phyloP scores from a whole-genome alignment of 2,888 invertebrate genomes.

The Ichneumon xanthorius region DNA sequence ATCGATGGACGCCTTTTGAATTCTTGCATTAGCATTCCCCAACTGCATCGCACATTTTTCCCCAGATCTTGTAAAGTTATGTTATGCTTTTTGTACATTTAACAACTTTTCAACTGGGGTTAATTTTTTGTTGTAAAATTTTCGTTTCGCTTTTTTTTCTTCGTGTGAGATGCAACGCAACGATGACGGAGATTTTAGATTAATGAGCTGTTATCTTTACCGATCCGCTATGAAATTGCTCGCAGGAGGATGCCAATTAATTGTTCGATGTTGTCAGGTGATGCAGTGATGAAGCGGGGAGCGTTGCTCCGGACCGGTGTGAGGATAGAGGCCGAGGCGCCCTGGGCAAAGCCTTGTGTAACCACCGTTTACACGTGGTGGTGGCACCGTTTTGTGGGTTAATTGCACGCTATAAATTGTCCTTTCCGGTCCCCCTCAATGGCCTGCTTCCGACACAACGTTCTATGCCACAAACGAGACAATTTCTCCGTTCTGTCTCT shows the following conservation, averaged over 20 bases:
- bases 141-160: too few species aligned
- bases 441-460: slow-evolving; percentile 65
- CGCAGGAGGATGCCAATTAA: slow-evolving; percentile 4
- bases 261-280: not conserved
- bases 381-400: slow-evolving; percentile 74
- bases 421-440: slow-evolving; percentile 72
- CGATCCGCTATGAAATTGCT: not conserved
- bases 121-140: too few species aligned
- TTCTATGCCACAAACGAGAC: slow-evolving; percentile 67
- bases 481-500: slow-evolving; percentile 21
- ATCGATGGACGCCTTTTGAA: too few species aligned
- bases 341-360: slow-evolving; percentile 66
- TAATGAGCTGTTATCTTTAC: not conserved
- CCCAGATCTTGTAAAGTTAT: too few species aligned
- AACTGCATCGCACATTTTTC: too few species aligned
- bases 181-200: not conserved
- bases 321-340: slow-evolving; percentile 13
- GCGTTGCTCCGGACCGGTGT: not conserved
- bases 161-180: too few species aligned
- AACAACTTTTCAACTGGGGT: too few species aligned
- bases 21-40: too few species aligned
- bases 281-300: slow-evolving; percentile 28
- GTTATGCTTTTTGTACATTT: too few species aligned
- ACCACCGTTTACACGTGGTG: slow-evolving; percentile 57
- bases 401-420: slow-evolving; percentile 79